Evolutionary conservation across 2,113 vertebrate genomes (phyloP), one percentile per base, ranked within the genome.

Genomic region (Microcebus ravelobensis): DNA sequence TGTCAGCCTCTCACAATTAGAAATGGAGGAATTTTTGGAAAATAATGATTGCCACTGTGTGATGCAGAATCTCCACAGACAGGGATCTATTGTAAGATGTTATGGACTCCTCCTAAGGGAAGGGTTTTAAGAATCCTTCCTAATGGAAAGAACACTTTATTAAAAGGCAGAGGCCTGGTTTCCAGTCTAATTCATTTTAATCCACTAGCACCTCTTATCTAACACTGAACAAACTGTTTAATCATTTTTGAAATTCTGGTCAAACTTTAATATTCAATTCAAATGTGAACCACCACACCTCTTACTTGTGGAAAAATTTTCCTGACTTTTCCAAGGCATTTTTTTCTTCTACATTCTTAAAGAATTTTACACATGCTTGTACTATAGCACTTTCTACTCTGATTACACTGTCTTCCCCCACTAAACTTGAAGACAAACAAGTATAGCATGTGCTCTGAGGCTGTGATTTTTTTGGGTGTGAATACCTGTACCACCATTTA

Each of bases 181-280:
- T 68, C 27, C 65, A 80, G 36, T 36, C 23, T 59, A 85, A 61
- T 17, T 52, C 42, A 52, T 36, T 21, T 42, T 18, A 70, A 63
- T 39, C 18, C 52, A 52, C 70, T 34, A 77, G 87, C 31, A 73
- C 34, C 52, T 91, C 55, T 73, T 45, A 50, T 21, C 15, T 65
- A 68, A 83, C n/a, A 57, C 23, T 21, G 4, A 95, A 94, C 45
- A 95, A 91, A 57, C 6, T 31, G 50, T 27, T 81, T 15, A 73
- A 50, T 50, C 29, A 76, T 76, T 76, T 48, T 76, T 29, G 31
- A 76, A 31, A 14, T 50, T 76, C 15, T 31, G 31, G 50, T 55
- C 34, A 81, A 50, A 90, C 23, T 65, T 57, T 74, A 83, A 71
- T 48, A 93, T n/a, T 94, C 55, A 94, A 29, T 48, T 94, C 20